Percentiles rank a stretch among this genome's conserved stretches.
Conservation (phyloP, 2,113 vertebrate species). For the Sceloporus undulatus region DNA sequence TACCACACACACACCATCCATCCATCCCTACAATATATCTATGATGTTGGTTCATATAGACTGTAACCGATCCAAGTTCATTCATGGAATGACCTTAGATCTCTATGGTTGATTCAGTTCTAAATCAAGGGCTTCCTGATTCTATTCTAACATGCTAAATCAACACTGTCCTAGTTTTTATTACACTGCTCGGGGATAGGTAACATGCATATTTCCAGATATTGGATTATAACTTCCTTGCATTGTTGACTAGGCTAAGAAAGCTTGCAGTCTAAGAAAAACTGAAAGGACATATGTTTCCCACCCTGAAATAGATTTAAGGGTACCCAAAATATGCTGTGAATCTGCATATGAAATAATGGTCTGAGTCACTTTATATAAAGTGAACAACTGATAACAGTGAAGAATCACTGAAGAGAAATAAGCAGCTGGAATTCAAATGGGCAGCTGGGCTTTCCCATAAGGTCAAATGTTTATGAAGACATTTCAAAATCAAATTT, state of each 20-base stretch:
- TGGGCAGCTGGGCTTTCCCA: background rate
- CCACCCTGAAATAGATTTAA: no score
- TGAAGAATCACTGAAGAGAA: background rate
- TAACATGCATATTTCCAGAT: background rate
- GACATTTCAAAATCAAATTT: background rate
- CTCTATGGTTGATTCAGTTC: background rate
- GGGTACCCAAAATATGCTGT: no score
- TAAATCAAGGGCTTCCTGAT: background rate
- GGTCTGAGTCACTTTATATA: background rate
- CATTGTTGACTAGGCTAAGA: no score
- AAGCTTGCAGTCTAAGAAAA: no score
- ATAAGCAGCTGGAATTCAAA: constrained; percentile 4
- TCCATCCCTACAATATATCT: background rate
- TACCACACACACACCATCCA: no score
- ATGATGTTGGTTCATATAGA: background rate
- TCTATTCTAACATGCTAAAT: background rate
- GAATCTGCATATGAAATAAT: no score
- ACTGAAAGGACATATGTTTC: no score
- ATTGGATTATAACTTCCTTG: no score
- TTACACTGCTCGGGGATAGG: no score
- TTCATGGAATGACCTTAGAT: background rate
- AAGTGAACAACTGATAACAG: background rate
- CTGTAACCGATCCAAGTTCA: background rate
- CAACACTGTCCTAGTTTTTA: background rate
- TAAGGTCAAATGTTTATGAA: background rate